Evolutionary conservation across 2,113 vertebrate species (phyloP), one percentile per base, ranked within the genome.

Genomic region (Halichoeres trimaculatus): DNA sequence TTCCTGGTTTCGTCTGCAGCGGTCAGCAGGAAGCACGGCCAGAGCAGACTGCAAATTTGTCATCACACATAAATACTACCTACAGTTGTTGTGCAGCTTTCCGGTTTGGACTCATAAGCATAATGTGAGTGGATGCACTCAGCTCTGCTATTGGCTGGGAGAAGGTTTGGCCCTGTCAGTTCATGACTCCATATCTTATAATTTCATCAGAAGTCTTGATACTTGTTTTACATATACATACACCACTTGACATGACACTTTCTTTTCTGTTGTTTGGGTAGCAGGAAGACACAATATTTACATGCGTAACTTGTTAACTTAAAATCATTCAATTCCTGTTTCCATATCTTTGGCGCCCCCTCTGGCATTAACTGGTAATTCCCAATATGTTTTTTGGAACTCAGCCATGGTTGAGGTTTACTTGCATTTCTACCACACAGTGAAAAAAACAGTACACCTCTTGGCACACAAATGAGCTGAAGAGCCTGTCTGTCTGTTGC

Each of bases 11-110:
- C 63, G 64, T 76, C 76, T 68, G 68, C 51, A 82, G 79, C 80
- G 51, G 77, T 64, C 75, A 71, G 78, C 65, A 61, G 67, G 36
- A 26, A 85, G 75, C 40, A 60, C 71, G 53, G 24, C 1, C 70
- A 65, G 73, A 47, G 75, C 71, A 65, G 51, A 76, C 63, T 48
- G 58, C 80, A 85, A 83, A 85, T 90, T 88, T 76, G 70, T 90
- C 86, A 86, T 80, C 69, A 72, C 77, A 75, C 77, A 76, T 74
- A 85, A 85, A 86, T 72, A 85, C 74, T 80, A 52, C 70, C 81
- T 84, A 83, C 64, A 60, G 64, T 74, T 76, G 56, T 78, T 77
- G 75, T 88, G 74, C 70, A 80, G 66, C 58, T 71, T 84, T 84
- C 48, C 62, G 70, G 45, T 52, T 75, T 75, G 80, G 71, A 85